Percentiles rank a stretch among this genome's conserved stretches.
These are phyloP conservation scores for Elephas maximus DNA, from an alignment of 2,113 vertebrate species.

Conservation along the genomic window DNA sequence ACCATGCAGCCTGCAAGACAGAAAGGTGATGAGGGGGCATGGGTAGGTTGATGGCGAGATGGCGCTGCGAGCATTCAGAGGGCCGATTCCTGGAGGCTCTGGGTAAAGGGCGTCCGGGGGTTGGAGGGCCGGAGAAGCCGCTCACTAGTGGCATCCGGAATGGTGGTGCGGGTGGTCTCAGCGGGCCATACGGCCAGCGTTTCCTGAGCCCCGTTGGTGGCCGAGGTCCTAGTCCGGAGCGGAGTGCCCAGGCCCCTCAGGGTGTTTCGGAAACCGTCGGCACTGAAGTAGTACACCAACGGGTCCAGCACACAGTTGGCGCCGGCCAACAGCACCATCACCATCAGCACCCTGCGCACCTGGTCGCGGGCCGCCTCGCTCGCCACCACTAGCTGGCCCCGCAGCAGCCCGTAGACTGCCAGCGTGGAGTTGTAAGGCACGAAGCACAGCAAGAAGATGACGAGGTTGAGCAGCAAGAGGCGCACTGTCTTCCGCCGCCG, in stretches of 20 bases:
- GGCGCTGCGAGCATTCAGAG: conserved; percentile 71
- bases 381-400: conserved; percentile 81
- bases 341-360: conserved; percentile 85
- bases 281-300: conserved; percentile 91
- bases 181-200: neutral
- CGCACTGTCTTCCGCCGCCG: conserved; percentile 87
- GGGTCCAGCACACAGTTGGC: conserved; percentile 91
- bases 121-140: conserved; percentile 44
- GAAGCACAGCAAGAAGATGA: conserved; percentile 92
- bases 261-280: conserved; percentile 91
- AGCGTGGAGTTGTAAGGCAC: conserved; percentile 90
- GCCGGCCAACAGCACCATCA: conserved; percentile 87
- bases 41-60: accelerated
- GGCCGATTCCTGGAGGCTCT: conserved; percentile 80
- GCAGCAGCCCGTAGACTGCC: conserved; percentile 88
- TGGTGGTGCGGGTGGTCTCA: accelerated
- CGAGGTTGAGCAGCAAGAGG: conserved; percentile 89
- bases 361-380: neutral
- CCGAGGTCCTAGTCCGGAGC: conserved; percentile 71
- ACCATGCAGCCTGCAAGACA: neutral
- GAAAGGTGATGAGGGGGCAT: accelerated
- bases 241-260: conserved; percentile 70
- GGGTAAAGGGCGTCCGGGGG: conserved; percentile 71
- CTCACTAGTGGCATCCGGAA: conserved; percentile 15
- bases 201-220: neutral